phyloP scores from a whole-genome alignment of 2,113 vertebrate species.

The Garra rufa region DNA sequence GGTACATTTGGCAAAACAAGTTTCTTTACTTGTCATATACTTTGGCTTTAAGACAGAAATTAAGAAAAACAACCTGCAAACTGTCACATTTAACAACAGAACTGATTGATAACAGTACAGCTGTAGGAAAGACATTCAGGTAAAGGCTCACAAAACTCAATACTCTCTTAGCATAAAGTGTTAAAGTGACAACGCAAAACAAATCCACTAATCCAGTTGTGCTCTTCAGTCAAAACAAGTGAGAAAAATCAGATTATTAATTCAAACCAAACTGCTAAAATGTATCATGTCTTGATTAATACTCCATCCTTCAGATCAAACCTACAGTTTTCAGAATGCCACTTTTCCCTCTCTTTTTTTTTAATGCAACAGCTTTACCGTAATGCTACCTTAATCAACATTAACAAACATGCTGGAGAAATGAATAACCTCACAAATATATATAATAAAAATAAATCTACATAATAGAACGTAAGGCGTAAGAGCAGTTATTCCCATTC shows the following conservation, averaged over 20 bases:
- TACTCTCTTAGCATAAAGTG: conserved; percentile 7
- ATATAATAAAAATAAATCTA: neutral
- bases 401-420: conserved; percentile 27
- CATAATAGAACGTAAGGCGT: neutral
- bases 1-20: conserved; percentile 8
- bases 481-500: conserved; percentile 68
- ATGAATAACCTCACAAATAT: conserved; percentile 9
- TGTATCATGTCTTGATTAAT: conserved; percentile 30
- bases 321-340: conserved; percentile 10
- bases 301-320: neutral
- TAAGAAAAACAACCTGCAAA: conserved; percentile 36
- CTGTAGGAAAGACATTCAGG: conserved; percentile 19
- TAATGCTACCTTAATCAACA: neutral
- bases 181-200: neutral
- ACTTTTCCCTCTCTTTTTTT: neutral
- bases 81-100: conserved; percentile 33
- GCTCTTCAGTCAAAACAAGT: conserved; percentile 6
- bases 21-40: neutral
- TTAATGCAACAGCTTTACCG: conserved; percentile 4
- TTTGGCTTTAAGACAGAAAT: conserved; percentile 10
- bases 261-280: conserved; percentile 9
- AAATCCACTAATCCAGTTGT: conserved; percentile 24
- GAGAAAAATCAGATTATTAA: neutral
- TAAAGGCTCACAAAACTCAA: conserved; percentile 27
- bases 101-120: neutral